phyloP scores from a whole-genome alignment of 2,888 invertebrate genomes.

The Luperina nickerlii region DNA sequence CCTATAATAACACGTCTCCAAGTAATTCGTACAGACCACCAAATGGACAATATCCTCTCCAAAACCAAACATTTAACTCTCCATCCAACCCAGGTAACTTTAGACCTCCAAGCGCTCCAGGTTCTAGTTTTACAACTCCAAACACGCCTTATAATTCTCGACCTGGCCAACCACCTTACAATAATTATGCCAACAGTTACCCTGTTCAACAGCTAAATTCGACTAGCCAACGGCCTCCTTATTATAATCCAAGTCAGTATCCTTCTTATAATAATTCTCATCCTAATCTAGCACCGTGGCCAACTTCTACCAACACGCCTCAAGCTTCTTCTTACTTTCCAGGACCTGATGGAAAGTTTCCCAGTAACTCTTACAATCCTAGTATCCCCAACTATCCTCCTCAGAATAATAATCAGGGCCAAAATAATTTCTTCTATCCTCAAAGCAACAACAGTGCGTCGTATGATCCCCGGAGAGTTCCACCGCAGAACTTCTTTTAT shows the following conservation, averaged over 20 bases:
- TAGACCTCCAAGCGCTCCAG: conserved; percentile 46
- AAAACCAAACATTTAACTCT: conserved; percentile 49
- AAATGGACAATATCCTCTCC: conserved; percentile 45
- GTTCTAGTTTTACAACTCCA: conserved; percentile 51
- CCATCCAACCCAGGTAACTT: conserved; percentile 32
- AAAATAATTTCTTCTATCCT: conserved; percentile 58
- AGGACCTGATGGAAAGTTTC: conserved; percentile 49
- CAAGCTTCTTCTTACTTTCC: conserved; percentile 38
- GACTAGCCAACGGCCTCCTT: conserved; percentile 35
- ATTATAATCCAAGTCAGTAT: conserved; percentile 45
- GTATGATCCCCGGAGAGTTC: conserved; percentile 70
- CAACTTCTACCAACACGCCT: conserved; percentile 12
- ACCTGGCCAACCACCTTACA: conserved; percentile 38
- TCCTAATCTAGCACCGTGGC: conserved; percentile 41
- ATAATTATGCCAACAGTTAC: conserved; percentile 34
- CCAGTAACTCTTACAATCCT: conserved; percentile 58
- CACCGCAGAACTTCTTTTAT: conserved; percentile 70
- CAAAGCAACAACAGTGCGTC: conserved; percentile 54
- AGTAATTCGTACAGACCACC: conserved; percentile 34
- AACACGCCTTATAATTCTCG: conserved; percentile 53
- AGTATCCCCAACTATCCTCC: conserved; percentile 61
- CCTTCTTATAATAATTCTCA: conserved; percentile 52
- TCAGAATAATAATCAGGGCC: conserved; percentile 52
- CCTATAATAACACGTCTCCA: conserved; percentile 28
- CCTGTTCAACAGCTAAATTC: conserved; percentile 33